Conservation (phyloP, 35 echinoderm and acorn worm genomes). For the Apostichopus parvimensis region DNA sequence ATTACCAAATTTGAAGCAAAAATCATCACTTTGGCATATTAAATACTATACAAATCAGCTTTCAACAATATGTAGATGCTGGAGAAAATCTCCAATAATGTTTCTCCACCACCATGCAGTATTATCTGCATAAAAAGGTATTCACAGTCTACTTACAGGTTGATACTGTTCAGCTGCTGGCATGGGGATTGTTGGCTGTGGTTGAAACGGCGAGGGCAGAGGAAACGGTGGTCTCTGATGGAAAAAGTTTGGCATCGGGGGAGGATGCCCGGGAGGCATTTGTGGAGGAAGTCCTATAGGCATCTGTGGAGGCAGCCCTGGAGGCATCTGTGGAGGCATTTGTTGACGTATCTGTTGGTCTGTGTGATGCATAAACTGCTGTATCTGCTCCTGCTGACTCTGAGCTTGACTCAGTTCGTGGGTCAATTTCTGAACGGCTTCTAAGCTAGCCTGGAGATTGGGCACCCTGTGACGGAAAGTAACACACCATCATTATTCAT, state of each 20-base stretch:
- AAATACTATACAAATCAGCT: too few species aligned
- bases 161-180: slow-evolving; percentile 31
- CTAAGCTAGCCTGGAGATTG: slow-evolving; percentile 67
- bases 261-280: neutral
- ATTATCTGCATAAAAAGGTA: too few species aligned
- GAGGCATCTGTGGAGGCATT: neutral
- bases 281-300: neutral
- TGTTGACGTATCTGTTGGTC: slow-evolving; percentile 50
- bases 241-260: slow-evolving; percentile 6
- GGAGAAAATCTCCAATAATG: too few species aligned
- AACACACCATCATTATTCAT: too few species aligned
- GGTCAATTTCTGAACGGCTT: slow-evolving; percentile 75
- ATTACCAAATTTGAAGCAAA: too few species aligned
- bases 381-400: slow-evolving; percentile 65
- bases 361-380: slow-evolving; percentile 55
- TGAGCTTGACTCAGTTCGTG: slow-evolving; percentile 75
- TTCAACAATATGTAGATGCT: too few species aligned
- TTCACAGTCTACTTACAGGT: slow-evolving; percentile 1
- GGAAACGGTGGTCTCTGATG: slow-evolving; percentile 6
- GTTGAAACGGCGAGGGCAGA: neutral
- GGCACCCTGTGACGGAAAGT: slow-evolving; percentile 35
- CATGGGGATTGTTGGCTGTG: neutral
- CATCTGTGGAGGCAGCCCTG: neutral
- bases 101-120: too few species aligned
- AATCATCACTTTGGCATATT: too few species aligned